These are phyloP conservation scores for Acleris emargana DNA, from an alignment of 2,888 invertebrate species.

Conservation along the genomic window DNA sequence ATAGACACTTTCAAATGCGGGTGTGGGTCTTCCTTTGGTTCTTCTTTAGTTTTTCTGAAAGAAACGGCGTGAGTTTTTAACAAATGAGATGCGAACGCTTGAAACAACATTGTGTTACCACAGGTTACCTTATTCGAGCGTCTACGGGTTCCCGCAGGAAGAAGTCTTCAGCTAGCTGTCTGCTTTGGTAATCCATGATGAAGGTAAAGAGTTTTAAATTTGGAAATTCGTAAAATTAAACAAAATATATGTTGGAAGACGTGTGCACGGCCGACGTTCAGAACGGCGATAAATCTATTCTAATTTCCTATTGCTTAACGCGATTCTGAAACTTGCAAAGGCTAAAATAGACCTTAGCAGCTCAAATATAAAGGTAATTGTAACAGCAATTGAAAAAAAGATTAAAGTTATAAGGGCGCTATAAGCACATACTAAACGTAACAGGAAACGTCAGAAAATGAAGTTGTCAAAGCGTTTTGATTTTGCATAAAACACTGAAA, in stretches of 20 bases:
- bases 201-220: slow-evolving; percentile 32
- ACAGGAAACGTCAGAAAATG: slow-evolving; percentile 24
- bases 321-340: neutral
- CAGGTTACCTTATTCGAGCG: slow-evolving; percentile 82
- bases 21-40: slow-evolving; percentile 74
- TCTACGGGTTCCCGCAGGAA: slow-evolving; percentile 85
- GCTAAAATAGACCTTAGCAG: neutral
- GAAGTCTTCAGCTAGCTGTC: slow-evolving; percentile 85
- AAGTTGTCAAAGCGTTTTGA: slow-evolving; percentile 31
- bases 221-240: slow-evolving; percentile 37
- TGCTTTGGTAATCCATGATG: slow-evolving; percentile 83
- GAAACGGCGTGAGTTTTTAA: neutral
- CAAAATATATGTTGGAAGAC: slow-evolving; percentile 41
- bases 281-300: slow-evolving; percentile 1
- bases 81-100: neutral
- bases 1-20: slow-evolving; percentile 88
- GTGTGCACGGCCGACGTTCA: slow-evolving; percentile 38
- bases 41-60: slow-evolving; percentile 69
- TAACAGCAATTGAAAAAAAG: neutral
- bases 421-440: slow-evolving; percentile 1
- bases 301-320: neutral
- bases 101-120: slow-evolving; percentile 28
- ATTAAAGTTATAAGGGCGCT: neutral
- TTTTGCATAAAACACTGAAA: neutral
- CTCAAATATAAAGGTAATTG: fast-evolving